A percentile compares a stretch with the other conserved stretches of the same genome.
phyloP scores from a whole-genome alignment of 2,888 invertebrate species.

The Limenitis arthemis region DNA sequence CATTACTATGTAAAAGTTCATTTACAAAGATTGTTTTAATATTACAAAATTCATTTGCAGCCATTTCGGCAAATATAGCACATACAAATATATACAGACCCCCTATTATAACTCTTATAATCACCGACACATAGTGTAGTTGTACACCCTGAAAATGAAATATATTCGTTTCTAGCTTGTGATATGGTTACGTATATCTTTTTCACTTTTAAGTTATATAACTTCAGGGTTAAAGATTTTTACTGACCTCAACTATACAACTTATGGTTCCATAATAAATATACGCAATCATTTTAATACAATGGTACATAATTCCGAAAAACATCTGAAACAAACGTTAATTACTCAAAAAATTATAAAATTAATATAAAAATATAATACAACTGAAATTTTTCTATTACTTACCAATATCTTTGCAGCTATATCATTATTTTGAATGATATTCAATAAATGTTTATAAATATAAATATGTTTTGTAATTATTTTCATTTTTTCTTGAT shows the following conservation, averaged over 20 bases:
- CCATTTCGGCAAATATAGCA: background rate
- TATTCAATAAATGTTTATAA: constrained; percentile 2
- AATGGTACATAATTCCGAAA: background rate
- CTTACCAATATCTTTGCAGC: background rate
- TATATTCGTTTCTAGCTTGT: too few relatives aligned
- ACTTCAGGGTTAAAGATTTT: too few relatives aligned
- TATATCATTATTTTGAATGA: background rate
- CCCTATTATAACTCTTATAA: background rate
- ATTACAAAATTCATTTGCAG: background rate
- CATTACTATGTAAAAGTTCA: background rate
- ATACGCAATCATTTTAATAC: background rate
- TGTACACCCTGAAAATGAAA: background rate
- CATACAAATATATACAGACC: background rate
- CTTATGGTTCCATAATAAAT: background rate
- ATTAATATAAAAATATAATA: background rate
- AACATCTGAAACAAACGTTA: constrained; percentile 15
- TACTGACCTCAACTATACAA: background rate
- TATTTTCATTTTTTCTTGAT: background rate
- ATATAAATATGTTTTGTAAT: background rate
- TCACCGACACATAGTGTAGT: too few relatives aligned
- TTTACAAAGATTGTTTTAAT: background rate
- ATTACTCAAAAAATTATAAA: too few relatives aligned
- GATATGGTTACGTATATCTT: too few relatives aligned
- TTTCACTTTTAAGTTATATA: too few relatives aligned
- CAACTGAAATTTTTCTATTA: background rate